These are phyloP conservation scores for Propithecus coquereli DNA, from an alignment of 2,113 vertebrate species.

Conservation along the genomic window DNA sequence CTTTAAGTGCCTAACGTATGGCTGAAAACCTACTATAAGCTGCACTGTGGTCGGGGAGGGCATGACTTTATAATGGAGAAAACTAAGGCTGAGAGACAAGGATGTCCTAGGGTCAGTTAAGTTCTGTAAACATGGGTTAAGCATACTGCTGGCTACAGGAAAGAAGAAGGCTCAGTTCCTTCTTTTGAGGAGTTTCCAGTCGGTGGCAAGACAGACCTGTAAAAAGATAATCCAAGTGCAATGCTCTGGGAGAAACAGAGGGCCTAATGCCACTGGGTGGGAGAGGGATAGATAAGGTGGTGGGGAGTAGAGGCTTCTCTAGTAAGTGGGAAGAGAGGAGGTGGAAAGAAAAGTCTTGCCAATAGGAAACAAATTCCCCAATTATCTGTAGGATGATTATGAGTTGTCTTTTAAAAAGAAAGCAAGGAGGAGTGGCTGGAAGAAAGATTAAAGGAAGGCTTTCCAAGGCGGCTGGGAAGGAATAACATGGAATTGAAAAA, in stretches of 20 bases:
- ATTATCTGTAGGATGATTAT: background rate
- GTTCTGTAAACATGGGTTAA: background rate
- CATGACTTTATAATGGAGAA: background rate
- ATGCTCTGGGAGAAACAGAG: background rate
- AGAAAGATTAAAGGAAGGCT: background rate
- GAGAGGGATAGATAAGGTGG: background rate
- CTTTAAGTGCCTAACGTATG: background rate
- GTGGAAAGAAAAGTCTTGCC: background rate
- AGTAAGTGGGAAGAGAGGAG: fast-evolving
- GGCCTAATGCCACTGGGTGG: fast-evolving
- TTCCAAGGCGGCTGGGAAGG: background rate
- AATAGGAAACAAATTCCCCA: background rate
- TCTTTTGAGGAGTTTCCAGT: background rate
- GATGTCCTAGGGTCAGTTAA: background rate
- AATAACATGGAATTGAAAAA: background rate
- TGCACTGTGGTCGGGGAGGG: fast-evolving
- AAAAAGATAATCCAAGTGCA: background rate
- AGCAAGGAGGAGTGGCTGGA: background rate
- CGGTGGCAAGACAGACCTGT: background rate
- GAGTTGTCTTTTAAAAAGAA: background rate
- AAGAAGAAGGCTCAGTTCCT: background rate
- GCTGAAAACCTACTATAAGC: background rate
- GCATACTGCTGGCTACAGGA: background rate
- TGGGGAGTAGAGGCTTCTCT: background rate
- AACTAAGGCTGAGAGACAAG: background rate